Base-by-base conservation (phyloP, 2,888 invertebrate genomes). In the Anagyrus pseudococci region DNA sequence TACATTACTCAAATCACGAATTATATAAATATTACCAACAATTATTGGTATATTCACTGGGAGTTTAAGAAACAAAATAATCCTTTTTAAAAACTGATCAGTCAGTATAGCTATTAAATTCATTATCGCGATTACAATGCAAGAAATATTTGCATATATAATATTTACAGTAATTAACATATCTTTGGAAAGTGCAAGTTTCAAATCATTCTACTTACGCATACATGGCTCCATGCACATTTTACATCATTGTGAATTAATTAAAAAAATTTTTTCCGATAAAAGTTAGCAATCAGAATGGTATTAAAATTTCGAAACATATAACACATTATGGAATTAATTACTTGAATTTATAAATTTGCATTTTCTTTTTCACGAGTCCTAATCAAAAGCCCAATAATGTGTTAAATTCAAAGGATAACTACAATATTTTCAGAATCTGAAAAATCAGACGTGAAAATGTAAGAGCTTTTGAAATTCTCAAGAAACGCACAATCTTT, bases 1-100 rank as follows among this genome's bases (percentile, higher is more conserved):
- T 62, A 66, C 19, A 41, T 46, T 46, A 57, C 29, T 58, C 47
- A 58, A 61, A 60, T 57, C 68, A 70, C 71, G 70, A 67, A 69
- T 66, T 68, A 33, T 68, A 65, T 67, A 58, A 63, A 67, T 72
- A 72, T 57, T 66, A 57, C 69, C 71, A 71, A 43, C 52, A 53
- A 50, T 59, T 50, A 48, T 22, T 57, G 33, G 44, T 19, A 40
- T 37, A 17, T 37, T 49, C 8, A 58, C 26, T 61, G 43, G 41
- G 53, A 60, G 22, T 48, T 22, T 40, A 56, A 43, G 19, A 37
- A 40, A 58, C 8, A 55, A 59, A 60, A 29, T 40, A 47, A 13
- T 44, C 43, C 26, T 33, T 13, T 53, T 54, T 47, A 29, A 52
- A 40, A 58, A 56, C 37, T 41, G 26, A 63, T 52, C 52, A 57